Base-by-base conservation (phyloP, 1,140 invertebrate genomes). In the Maconellicoccus hirsutus region DNA sequence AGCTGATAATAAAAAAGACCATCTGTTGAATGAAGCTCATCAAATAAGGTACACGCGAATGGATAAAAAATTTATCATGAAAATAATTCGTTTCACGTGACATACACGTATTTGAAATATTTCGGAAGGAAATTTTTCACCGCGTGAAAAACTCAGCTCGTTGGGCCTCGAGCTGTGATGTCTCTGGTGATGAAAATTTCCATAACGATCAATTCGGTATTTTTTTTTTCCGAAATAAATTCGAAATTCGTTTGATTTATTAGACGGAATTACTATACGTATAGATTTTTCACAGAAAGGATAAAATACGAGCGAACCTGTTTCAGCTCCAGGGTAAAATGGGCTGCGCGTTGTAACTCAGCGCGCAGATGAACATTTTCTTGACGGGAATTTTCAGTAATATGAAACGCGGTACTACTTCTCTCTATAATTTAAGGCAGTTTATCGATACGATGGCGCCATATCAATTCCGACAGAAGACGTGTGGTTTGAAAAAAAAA, bases 391-490 rank as follows among this genome's bases (percentile, higher is more conserved):
- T 66, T 66, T 66, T 66, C 61, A 66, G 61, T 66, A 66, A 66
- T 66, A 66, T 25, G 19, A 66, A 66, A 66, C 61, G 61, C 61
- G 61, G 61, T 66, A 66, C 61, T 26, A 26, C 61, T 66, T 66
- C 61, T 66, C 61, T 66, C 61, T 66, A 66, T 66, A 66, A 66
- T 66, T 66, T 66, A 66, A 66, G 61, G 61, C 61, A 66, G 61
- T 66, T 66, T 66, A 66, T 66, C 61, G 61, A 66, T 66, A 66
- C 61, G 22, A 26, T 66, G 61, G 61, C 61, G 61, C 61, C 61
- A 66, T 66, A 66, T 66, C 61, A 66, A 66, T 66, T 66, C 61
- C 61, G 61, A 66, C 61, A 66, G 61, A 66, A 66, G 61, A 66
- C 61, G 61, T 66, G 61, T 19, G 61, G 61, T 66, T 66, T 66